Evolutionary conservation across 2,888 invertebrate genomes (phyloP), one percentile per base, ranked within the genome.

Genomic region (Drosophila fulvimacula): DNA sequence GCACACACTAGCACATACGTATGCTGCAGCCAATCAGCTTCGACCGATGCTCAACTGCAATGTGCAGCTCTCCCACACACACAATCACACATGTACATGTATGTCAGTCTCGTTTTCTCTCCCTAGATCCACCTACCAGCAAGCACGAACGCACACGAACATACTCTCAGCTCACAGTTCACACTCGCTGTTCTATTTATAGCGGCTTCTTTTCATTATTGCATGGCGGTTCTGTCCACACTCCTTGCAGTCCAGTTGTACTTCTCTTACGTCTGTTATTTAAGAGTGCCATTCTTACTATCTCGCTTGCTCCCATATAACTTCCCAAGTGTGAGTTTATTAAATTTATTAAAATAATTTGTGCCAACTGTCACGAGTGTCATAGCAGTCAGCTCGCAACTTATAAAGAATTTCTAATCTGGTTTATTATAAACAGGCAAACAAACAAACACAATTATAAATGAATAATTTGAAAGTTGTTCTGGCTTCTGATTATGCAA

Each of bases 381-480:
- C n/a, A 48, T 27, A 10, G 30, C 17, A 48, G 46, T 7, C 30
- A 19, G 49, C 7, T 19, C 7, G 0, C 3, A 32, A 19, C 32
- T 49, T 46, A 7, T 15, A 1, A 49, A 32, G 17, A 19, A 32
- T 49, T 30, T 32, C 7, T 19, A 49, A 30, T 17, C 30, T 48
- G 11, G 30, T 30, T 48, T 11, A 48, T 27, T 48, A 48, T 30
- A 17, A 48, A 17, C n/a, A 27, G 17, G n/a, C 15, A 24, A 30
- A 24, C n/a, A 27, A n/a, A 44, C 11, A 15, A 48, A 13, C 15
- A 17, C 13, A 48, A 19, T 48, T 32, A 32, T 48, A 32, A 32
- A 32, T 48, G 30, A 32, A 48, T 48, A 48, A 48, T 48, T 27
- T 17, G 17, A 19, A 19, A 51, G 49, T 34, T 34, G 15, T 2